phyloP scores from a whole-genome alignment of 2,888 invertebrate genomes.

The Saturnia japonica region DNA sequence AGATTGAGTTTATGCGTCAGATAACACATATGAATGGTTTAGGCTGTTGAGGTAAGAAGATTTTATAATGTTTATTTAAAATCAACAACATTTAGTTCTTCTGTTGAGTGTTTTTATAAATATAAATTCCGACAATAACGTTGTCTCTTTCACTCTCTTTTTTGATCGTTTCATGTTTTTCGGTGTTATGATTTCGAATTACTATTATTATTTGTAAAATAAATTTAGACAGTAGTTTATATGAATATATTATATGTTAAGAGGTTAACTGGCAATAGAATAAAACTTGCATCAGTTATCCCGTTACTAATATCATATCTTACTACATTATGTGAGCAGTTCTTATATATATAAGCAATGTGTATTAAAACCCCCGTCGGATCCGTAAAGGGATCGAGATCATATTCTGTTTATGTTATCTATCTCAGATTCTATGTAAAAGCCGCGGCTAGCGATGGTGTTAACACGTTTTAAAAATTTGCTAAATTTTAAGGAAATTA shows the following conservation, averaged over 20 bases:
- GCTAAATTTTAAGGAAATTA: no score
- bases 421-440: no score
- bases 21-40: constrained; percentile 27
- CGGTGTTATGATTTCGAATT: neutral
- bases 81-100: neutral
- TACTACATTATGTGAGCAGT: no score
- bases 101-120: neutral
- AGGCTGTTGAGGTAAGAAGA: constrained; percentile 25
- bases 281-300: neutral
- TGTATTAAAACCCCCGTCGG: no score
- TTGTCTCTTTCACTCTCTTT: neutral
- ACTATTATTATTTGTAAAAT: neutral
- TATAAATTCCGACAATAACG: neutral
- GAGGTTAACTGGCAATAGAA: neutral
- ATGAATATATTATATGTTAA: neutral
- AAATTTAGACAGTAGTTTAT: neutral
- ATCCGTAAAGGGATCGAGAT: no score
- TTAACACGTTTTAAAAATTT: no score
- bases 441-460: no score
- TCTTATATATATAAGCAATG: no score
- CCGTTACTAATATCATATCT: neutral
- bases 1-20: constrained; percentile 40
- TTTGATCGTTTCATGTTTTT: neutral
- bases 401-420: no score
- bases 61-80: constrained; percentile 7